A percentile compares a stretch with the other conserved stretches of the same genome.
Evolutionary conservation across 2,888 invertebrate species (phyloP).

Genomic region (Diachrysia chrysitis): DNA sequence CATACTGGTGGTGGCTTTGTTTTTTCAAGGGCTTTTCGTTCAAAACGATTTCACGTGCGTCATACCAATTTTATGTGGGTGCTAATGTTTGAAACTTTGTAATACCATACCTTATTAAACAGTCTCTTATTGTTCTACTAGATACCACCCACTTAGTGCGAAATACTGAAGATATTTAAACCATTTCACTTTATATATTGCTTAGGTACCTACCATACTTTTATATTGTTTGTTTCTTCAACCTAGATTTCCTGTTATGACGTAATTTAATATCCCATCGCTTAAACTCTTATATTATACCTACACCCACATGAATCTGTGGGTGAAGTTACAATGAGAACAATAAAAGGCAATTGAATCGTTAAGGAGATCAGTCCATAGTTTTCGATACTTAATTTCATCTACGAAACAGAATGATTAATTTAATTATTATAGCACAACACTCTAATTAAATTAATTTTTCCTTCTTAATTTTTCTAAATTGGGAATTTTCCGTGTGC

Average conservation of each 20-base stretch:
- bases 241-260: background rate
- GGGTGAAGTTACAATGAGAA: background rate
- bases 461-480: no score
- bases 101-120: background rate
- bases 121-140: background rate
- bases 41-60: background rate
- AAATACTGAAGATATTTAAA: background rate
- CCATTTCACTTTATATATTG: background rate
- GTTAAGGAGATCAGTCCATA: constrained; percentile 4
- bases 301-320: background rate
- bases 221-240: background rate
- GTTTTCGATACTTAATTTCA: background rate
- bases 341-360: constrained; percentile 1
- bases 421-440: background rate
- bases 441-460: background rate
- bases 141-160: background rate
- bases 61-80: background rate
- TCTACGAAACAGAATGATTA: background rate
- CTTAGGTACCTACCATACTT: background rate
- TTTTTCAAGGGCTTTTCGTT: background rate
- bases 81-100: no score
- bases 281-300: background rate
- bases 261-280: background rate
- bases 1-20: no score
- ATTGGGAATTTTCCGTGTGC: background rate